Evolutionary conservation across 2,888 invertebrate genomes (phyloP).

Genomic region (Drosophila dives): DNA sequence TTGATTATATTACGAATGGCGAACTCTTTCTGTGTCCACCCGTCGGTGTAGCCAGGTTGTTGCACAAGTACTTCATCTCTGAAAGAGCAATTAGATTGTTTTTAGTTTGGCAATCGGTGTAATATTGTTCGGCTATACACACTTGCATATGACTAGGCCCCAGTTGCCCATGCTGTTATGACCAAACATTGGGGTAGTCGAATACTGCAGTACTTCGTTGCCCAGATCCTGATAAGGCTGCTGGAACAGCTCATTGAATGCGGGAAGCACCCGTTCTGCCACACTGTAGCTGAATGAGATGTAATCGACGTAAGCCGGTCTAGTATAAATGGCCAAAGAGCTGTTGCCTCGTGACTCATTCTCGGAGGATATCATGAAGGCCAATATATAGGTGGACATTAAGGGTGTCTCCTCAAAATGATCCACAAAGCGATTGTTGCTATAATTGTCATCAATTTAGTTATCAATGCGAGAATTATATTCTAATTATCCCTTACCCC

Average conservation of each 20-base stretch:
- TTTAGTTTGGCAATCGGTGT: background rate
- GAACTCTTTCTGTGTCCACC: slow-evolving; percentile 76
- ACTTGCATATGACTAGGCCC: slow-evolving; percentile 93
- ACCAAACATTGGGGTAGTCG: slow-evolving; percentile 91
- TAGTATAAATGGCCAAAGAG: slow-evolving; percentile 87
- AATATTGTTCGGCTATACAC: slow-evolving; percentile 81
- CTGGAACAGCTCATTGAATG: slow-evolving; percentile 88
- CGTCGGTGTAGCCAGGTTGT: slow-evolving; percentile 74
- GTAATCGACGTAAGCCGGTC: slow-evolving; percentile 88
- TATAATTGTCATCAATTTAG: slow-evolving; percentile 21
- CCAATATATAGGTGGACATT: slow-evolving; percentile 93
- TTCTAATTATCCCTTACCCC: slow-evolving; percentile 49
- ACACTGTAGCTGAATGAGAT: slow-evolving; percentile 87
- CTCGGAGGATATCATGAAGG: slow-evolving; percentile 89
- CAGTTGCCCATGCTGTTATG: slow-evolving; percentile 95
- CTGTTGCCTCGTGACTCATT: slow-evolving; percentile 78
- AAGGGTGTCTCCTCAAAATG: slow-evolving; percentile 84
- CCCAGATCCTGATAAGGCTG: slow-evolving; percentile 86
- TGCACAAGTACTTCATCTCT: slow-evolving; percentile 73
- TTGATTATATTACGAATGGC: slow-evolving; percentile 86
- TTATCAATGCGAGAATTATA: background rate
- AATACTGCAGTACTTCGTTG: slow-evolving; percentile 90
- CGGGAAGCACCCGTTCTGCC: slow-evolving; percentile 50
- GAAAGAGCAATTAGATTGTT: background rate
- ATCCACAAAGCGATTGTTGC: slow-evolving; percentile 65